phyloP scores from a whole-genome alignment of 2,888 invertebrate genomes.

The Macrosoma leucophasiata region DNA sequence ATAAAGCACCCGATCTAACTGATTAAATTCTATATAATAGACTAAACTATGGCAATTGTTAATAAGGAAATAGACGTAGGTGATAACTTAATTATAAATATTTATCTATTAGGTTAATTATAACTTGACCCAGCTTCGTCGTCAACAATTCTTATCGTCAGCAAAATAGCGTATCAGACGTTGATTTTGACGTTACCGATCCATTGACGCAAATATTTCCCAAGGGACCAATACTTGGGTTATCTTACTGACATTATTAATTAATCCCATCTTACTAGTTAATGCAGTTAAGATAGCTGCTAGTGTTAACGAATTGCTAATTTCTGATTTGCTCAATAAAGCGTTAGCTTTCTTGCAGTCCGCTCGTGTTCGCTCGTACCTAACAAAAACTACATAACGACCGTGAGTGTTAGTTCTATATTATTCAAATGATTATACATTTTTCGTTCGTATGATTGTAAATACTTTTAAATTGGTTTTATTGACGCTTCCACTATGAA shows the following conservation, averaged over 20 bases:
- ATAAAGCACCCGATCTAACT: too few relatives aligned
- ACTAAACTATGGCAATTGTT: too few relatives aligned
- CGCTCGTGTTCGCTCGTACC: slow-evolving; percentile 4
- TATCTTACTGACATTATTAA: slow-evolving; percentile 49
- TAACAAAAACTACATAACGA: too few relatives aligned
- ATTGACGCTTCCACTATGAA: too few relatives aligned
- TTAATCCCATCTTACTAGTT: slow-evolving; percentile 36
- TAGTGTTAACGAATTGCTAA: slow-evolving; percentile 1
- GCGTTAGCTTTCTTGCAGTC: slow-evolving; percentile 1
- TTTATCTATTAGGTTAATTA: slow-evolving; percentile 48
- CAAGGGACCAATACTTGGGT: slow-evolving; percentile 44
- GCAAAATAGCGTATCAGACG: slow-evolving; percentile 24
- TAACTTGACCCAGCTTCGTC: slow-evolving; percentile 42
- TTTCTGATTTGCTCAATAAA: background rate
- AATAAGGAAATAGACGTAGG: too few relatives aligned
- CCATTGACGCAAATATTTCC: slow-evolving; percentile 55
- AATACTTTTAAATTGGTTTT: too few relatives aligned
- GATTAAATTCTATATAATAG: too few relatives aligned
- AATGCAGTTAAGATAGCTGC: slow-evolving; percentile 12
- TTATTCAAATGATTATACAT: too few relatives aligned
- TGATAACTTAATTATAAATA: too few relatives aligned
- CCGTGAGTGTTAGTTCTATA: too few relatives aligned
- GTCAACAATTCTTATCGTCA: slow-evolving; percentile 39
- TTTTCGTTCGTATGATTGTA: too few relatives aligned
- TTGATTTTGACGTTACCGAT: slow-evolving; percentile 36